Evolutionary conservation across 2,888 invertebrate species (phyloP).

Genomic region (Ptychoptera albimana): DNA sequence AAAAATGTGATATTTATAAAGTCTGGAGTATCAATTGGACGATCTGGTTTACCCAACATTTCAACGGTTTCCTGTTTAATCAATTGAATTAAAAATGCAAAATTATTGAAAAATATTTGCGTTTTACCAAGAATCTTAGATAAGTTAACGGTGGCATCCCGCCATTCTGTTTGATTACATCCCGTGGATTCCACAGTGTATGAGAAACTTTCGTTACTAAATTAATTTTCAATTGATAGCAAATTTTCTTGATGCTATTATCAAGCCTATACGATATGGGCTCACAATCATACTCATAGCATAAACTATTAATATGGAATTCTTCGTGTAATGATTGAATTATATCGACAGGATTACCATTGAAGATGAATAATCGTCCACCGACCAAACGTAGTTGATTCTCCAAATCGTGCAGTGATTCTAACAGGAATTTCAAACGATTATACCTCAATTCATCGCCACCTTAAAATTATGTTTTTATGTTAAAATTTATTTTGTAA

Average conservation of each 20-base stretch:
- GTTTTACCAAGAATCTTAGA: constrained; percentile 46
- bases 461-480: constrained; percentile 27
- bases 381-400: constrained; percentile 37
- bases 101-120: background rate
- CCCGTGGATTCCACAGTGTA: constrained; percentile 53
- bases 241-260: constrained; percentile 36
- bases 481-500: background rate
- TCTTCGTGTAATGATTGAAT: constrained; percentile 42
- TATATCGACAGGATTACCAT: constrained; percentile 42
- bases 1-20: constrained; percentile 33
- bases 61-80: constrained; percentile 37
- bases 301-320: constrained; percentile 36
- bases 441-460: constrained; percentile 47
- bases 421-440: constrained; percentile 50
- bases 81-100: constrained; percentile 17
- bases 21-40: constrained; percentile 34
- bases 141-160: constrained; percentile 56
- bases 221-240: constrained; percentile 36
- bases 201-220: constrained; percentile 49
- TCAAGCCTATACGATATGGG: constrained; percentile 52
- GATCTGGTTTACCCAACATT: constrained; percentile 42
- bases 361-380: constrained; percentile 41
- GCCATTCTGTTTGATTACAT: constrained; percentile 47
- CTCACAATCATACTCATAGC: constrained; percentile 53
- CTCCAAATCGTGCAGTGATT: constrained; percentile 48